These are phyloP conservation scores for Coptodon bakossiorum DNA, from an alignment of 2,113 vertebrate genomes.

Conservation along the genomic window DNA sequence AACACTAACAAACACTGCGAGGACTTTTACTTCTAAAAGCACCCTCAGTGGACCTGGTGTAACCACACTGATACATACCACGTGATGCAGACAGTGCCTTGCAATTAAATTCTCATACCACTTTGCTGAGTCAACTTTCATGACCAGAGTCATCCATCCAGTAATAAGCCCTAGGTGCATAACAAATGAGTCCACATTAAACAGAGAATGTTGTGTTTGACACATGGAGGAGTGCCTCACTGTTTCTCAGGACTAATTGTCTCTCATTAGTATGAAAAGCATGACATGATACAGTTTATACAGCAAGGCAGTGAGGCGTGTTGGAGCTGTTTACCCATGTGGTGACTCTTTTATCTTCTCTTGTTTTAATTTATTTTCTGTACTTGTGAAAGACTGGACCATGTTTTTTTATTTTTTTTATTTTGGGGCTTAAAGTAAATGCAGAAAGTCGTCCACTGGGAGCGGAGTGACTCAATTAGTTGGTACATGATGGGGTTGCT, in stretches of 20 bases:
- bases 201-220: constrained; percentile 35
- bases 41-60: background rate
- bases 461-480: background rate
- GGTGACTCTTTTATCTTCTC: background rate
- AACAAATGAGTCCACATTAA: constrained; percentile 53
- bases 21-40: background rate
- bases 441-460: background rate
- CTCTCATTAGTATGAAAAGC: constrained; percentile 57
- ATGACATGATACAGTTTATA: constrained; percentile 37
- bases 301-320: background rate
- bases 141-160: constrained; percentile 47
- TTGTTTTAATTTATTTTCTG: background rate
- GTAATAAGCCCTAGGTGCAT: constrained; percentile 42
- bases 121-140: constrained; percentile 60
- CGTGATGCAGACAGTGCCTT: background rate
- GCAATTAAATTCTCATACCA: constrained; percentile 31
- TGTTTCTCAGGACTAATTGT: constrained; percentile 55
- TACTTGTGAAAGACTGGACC: background rate
- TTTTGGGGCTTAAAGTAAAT: background rate
- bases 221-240: constrained; percentile 28
- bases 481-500: background rate
- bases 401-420: background rate
- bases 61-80: background rate
- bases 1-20: too few species aligned
- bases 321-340: constrained; percentile 13